Evolutionary conservation across 2,113 vertebrate species (phyloP).

Genomic region (Lepisosteus osseus): DNA sequence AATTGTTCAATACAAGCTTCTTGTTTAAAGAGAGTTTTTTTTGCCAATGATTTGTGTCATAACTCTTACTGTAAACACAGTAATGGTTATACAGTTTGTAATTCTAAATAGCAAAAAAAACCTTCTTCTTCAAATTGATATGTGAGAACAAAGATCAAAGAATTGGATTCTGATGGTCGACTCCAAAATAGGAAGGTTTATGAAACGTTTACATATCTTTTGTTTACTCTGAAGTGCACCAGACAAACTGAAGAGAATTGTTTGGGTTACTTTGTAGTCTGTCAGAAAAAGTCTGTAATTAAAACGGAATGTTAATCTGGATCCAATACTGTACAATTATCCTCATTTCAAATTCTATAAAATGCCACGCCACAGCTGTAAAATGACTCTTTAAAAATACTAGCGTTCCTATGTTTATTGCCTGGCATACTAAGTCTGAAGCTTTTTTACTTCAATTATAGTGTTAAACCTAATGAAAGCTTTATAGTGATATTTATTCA

Average conservation of each 20-base stretch:
- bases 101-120: not conserved
- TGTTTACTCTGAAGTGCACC: constrained; percentile 26
- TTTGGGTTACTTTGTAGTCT: constrained; percentile 21
- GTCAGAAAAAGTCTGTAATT: constrained; percentile 27
- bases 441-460: constrained; percentile 6
- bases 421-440: not conserved
- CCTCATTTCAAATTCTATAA: constrained; percentile 11
- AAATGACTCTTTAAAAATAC: constrained; percentile 21
- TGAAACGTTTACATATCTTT: constrained; percentile 20
- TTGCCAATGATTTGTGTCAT: not conserved
- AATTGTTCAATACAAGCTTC: not conserved
- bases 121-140: constrained; percentile 4
- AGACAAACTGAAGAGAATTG: constrained; percentile 9
- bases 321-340: constrained; percentile 29
- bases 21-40: too few species aligned
- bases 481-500: constrained; percentile 13
- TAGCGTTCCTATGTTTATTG: constrained; percentile 20
- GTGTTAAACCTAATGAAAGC: constrained; percentile 13
- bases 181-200: constrained; percentile 15
- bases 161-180: constrained; percentile 17
- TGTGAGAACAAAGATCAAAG: constrained; percentile 13
- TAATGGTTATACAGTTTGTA: constrained; percentile 5
- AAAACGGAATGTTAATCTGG: constrained; percentile 27
- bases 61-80: constrained; percentile 9
- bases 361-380: constrained; percentile 26